Evolutionary conservation across 2,797 vertebrate genomes (phyloP).

Genomic region (Aphelocoma californica): DNA sequence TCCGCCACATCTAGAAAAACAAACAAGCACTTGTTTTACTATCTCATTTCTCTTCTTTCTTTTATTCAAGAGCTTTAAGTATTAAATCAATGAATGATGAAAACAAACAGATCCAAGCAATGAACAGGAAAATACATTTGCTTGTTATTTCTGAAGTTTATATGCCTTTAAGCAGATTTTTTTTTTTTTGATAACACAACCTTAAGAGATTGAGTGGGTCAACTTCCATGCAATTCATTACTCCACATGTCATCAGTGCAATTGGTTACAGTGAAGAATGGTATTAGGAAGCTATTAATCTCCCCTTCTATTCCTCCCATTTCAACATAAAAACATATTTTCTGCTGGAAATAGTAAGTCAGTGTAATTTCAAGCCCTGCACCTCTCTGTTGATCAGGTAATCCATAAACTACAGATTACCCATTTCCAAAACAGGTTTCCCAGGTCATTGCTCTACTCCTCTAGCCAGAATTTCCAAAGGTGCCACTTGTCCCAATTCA

Average conservation of each 20-base stretch:
- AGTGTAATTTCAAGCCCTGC: background rate
- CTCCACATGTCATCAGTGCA: background rate
- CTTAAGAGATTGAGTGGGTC: background rate
- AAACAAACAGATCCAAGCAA: background rate
- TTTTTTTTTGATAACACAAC: background rate
- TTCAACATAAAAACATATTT: background rate
- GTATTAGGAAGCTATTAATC: background rate
- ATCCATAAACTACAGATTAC: background rate
- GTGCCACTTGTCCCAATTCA: background rate
- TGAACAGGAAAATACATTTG: background rate
- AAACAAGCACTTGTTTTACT: slow-evolving; percentile 60
- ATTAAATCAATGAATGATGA: background rate
- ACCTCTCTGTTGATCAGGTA: background rate
- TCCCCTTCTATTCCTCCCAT: background rate
- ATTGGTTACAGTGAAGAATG: background rate
- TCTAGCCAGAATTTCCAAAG: background rate
- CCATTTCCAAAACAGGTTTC: background rate
- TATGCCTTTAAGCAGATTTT: background rate
- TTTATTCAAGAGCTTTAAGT: background rate
- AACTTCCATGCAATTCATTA: background rate
- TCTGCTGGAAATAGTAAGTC: background rate
- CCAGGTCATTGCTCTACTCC: background rate
- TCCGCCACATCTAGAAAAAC: slow-evolving; percentile 87
- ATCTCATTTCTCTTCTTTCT: background rate
- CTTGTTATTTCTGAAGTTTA: background rate